A percentile compares a stretch with the other conserved stretches of the same genome.
Conservation (phyloP, 1,140 invertebrate species). For the Venturia canescens region DNA sequence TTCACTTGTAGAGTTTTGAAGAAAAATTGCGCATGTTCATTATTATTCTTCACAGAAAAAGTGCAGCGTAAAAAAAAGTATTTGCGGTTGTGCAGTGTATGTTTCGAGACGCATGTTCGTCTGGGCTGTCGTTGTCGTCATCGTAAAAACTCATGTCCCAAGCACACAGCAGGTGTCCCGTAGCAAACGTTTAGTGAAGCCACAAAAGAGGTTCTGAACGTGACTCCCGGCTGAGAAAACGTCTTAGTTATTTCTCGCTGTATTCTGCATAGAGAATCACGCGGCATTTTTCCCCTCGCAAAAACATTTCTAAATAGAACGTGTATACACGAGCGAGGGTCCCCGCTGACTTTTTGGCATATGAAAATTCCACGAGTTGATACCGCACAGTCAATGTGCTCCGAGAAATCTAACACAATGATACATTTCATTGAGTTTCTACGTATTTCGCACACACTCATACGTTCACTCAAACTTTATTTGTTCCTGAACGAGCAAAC, state of each 20-base stretch:
- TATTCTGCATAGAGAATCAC: neutral
- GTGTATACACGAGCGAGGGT: neutral
- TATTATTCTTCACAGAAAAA: neutral
- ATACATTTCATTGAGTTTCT: neutral
- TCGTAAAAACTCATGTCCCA: conserved; percentile 43
- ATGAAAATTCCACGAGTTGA: neutral
- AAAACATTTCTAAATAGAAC: conserved; percentile 1
- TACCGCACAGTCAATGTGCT: neutral
- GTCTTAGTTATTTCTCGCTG: conserved; percentile 43
- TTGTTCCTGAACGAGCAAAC: too few relatives aligned
- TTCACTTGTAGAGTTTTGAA: neutral
- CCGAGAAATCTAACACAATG: neutral
- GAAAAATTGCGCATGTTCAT: neutral
- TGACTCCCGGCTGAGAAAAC: conserved; percentile 43
- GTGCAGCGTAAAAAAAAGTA: neutral
- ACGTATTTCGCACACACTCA: too few relatives aligned
- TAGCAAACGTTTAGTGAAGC: conserved; percentile 44
- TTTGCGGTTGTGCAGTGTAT: conserved; percentile 25
- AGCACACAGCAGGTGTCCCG: conserved; percentile 45
- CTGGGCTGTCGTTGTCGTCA: conserved; percentile 30
- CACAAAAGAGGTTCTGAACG: conserved; percentile 43
- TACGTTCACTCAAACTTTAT: too few relatives aligned
- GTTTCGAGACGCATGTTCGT: neutral
- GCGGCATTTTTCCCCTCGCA: neutral
- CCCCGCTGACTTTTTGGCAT: neutral